These are phyloP conservation scores for Sarcophilus harrisii DNA, from an alignment of 2,797 vertebrate genomes.

Conservation along the genomic window DNA sequence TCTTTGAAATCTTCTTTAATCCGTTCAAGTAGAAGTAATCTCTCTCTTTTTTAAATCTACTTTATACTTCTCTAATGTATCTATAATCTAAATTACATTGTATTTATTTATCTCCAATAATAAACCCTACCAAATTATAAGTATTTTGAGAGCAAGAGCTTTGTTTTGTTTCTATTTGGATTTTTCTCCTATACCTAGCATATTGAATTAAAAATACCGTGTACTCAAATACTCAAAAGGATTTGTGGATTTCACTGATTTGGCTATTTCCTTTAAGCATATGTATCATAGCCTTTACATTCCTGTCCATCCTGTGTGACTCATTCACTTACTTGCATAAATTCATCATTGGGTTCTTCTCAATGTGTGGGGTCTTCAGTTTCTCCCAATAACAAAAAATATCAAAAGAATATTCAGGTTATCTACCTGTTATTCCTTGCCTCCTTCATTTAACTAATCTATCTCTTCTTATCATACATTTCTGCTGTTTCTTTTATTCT, in stretches of 20 bases:
- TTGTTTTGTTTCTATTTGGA: background rate
- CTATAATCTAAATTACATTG: background rate
- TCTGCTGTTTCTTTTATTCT: background rate
- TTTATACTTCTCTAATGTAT: background rate
- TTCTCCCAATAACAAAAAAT: background rate
- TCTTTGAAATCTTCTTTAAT: background rate
- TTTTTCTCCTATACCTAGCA: background rate
- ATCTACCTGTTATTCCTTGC: background rate
- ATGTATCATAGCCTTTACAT: background rate
- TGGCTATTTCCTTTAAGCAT: background rate
- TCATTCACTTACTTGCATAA: background rate
- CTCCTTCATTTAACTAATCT: background rate
- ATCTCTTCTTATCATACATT: background rate
- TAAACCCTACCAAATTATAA: background rate
- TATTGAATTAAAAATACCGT: background rate
- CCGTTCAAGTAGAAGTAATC: background rate
- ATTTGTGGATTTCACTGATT: background rate
- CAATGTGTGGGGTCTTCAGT: background rate
- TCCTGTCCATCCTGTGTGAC: background rate
- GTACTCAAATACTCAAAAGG: background rate
- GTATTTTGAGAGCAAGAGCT: background rate
- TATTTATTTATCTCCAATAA: background rate
- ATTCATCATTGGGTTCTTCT: background rate
- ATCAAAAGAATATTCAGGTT: background rate
- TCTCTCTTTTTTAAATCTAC: background rate